Percentiles rank a stretch among this genome's conserved stretches.
Conservation (phyloP, 2,113 vertebrate genomes). For the Melanerpes aurifrons region DNA sequence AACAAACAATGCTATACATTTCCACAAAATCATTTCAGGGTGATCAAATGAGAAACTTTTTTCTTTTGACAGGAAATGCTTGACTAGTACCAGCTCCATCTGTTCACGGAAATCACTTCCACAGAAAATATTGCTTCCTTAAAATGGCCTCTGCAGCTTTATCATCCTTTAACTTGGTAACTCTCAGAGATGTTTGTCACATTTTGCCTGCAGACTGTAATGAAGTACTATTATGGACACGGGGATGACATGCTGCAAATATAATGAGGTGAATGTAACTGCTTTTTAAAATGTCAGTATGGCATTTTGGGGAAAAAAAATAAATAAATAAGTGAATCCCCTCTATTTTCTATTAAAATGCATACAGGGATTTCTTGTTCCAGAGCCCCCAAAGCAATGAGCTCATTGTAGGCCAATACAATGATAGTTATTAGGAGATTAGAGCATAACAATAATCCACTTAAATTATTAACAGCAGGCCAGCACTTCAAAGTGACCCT, state of each 20-base stretch:
- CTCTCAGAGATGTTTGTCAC: neutral
- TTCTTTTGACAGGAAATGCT: neutral
- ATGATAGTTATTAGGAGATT: neutral
- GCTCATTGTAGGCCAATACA: neutral
- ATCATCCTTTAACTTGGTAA: neutral
- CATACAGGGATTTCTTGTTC: neutral
- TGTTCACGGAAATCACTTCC: slow-evolving; percentile 23
- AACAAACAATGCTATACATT: neutral
- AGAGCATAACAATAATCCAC: slow-evolving; percentile 21
- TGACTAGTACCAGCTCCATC: slow-evolving; percentile 8
- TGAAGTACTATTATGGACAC: neutral
- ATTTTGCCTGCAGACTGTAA: neutral
- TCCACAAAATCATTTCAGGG: slow-evolving; percentile 20
- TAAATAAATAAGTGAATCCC: neutral
- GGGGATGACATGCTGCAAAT: neutral
- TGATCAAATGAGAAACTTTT: neutral
- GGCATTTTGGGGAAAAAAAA: neutral
- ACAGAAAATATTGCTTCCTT: slow-evolving; percentile 36
- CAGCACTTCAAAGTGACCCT: slow-evolving; percentile 44
- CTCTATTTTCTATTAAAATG: neutral
- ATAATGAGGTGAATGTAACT: neutral
- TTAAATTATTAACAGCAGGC: slow-evolving; percentile 45
- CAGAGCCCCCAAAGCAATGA: neutral
- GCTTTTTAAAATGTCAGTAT: slow-evolving; percentile 18
- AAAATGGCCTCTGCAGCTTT: neutral